Base-by-base conservation (phyloP, 92 coral and sea anemone genomes). In the Heliopora coerulea region DNA sequence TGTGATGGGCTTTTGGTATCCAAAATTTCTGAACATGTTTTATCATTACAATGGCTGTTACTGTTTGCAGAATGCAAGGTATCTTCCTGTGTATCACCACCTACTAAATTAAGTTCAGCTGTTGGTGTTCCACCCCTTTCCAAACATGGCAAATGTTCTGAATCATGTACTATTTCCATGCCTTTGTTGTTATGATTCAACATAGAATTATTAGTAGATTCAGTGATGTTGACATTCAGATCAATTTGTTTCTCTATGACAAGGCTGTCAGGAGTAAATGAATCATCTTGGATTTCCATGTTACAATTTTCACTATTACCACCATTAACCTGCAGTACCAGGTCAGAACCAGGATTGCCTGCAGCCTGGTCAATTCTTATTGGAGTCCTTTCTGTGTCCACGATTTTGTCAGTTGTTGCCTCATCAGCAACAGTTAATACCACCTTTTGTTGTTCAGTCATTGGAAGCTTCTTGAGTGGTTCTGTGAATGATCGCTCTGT, bases 181-280 rank as follows among this genome's bases (percentile, higher is more conserved):
- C 15, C 52, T 15, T 46, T 7, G n/a, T 46, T 8, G 52, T 20
- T 12, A 31, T 34, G n/a, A 24, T 31, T 44, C 5, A 29, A 44
- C 14, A 28, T 35, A 4, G 77, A 70, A 52, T 20, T 54, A 30
- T 70, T 49, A 0, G 49, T 31, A 4, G 75, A 68, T 18, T 48
- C 41, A 33, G 25, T 70, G 28, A 70, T 49, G 27, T 25, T 70
- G 24, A 70, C 21, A 70, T 48, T 30, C 0, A 70, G 50, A 58
- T 70, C 77, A 52, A 70, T 54, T 54, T 70, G 77, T 30, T 70
- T 70, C 41, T 70, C 77, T 15, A 70, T 35, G 14, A 52, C 63
- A 3, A 70, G 18, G 5, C 28, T 17, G 18, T 70, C 63, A 30
- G 30, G 63, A 23, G 12, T 11, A 50, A 39, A 29, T 49, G 75